Conservation (phyloP, 2,888 invertebrate genomes). For the Cryptus armator region DNA sequence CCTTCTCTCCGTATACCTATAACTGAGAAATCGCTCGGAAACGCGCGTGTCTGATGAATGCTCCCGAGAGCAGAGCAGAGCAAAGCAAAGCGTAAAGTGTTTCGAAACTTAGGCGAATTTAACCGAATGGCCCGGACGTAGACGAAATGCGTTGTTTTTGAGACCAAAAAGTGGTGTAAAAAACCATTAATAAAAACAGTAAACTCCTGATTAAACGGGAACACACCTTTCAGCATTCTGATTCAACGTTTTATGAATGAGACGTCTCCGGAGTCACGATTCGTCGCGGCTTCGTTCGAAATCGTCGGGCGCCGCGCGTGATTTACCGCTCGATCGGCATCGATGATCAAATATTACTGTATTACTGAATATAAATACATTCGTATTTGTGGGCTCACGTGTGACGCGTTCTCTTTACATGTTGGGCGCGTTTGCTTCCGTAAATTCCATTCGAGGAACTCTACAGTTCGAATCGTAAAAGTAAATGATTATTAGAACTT, state of each 20-base stretch:
- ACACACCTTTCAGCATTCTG: neutral
- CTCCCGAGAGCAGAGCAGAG: conserved; percentile 11
- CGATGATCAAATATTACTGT: conserved; percentile 59
- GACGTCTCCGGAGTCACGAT: conserved; percentile 73
- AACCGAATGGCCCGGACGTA: conserved; percentile 24
- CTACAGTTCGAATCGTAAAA: neutral
- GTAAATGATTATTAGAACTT: neutral
- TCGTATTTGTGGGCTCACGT: neutral
- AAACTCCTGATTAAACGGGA: neutral
- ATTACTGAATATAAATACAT: neutral
- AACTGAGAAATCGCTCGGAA: conserved; percentile 47
- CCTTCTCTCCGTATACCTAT: conserved; percentile 39
- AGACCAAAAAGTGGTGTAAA: neutral
- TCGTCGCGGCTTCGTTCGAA: conserved; percentile 72
- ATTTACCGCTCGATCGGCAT: conserved; percentile 66
- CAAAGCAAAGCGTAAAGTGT: neutral
- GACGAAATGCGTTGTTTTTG: neutral
- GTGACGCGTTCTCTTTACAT: neutral
- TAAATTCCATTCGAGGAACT: neutral
- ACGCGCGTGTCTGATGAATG: conserved; percentile 43
- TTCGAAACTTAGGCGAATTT: conserved; percentile 10
- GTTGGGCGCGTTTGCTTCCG: neutral
- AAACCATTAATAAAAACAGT: neutral
- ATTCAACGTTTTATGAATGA: conserved; percentile 76
- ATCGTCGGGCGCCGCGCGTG: conserved; percentile 63